phyloP scores from a whole-genome alignment of 92 coral and sea anemone species.

The Anthopleura xanthogrammica region DNA sequence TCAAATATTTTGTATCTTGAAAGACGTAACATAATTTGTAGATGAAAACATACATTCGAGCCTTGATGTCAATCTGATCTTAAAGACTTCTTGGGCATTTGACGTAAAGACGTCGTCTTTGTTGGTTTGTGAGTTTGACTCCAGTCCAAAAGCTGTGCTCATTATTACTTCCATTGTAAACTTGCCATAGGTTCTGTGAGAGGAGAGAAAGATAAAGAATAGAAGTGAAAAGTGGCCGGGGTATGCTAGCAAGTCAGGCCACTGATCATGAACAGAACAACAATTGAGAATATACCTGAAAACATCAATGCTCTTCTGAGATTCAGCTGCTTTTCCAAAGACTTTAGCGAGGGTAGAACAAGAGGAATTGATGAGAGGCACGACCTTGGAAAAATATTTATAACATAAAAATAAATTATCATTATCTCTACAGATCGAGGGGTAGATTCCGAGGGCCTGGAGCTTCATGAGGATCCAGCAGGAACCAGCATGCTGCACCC shows the following conservation, averaged over 20 bases:
- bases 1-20: neutral
- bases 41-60: slow-evolving; percentile 35
- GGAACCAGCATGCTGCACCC: too few relatives aligned
- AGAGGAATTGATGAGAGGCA: slow-evolving; percentile 7
- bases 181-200: slow-evolving; percentile 7
- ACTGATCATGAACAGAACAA: too few relatives aligned
- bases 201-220: neutral
- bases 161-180: slow-evolving; percentile 68
- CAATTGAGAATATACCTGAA: neutral
- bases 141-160: slow-evolving; percentile 65
- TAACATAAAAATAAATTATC: neutral
- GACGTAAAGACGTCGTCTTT: slow-evolving; percentile 39
- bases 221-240: neutral
- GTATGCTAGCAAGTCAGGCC: too few relatives aligned
- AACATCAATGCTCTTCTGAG: neutral
- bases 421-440: too few relatives aligned
- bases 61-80: slow-evolving; percentile 9
- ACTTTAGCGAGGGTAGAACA: neutral
- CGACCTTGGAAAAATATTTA: neutral
- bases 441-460: too few relatives aligned
- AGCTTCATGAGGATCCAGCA: too few relatives aligned
- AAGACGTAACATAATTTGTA: neutral
- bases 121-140: slow-evolving; percentile 44
- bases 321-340: slow-evolving; percentile 3
- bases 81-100: neutral